Percentiles rank a stretch among this genome's conserved stretches.
Evolutionary conservation across 2,888 invertebrate genomes (phyloP).

Genomic region (Ferdinandea cuprea): DNA sequence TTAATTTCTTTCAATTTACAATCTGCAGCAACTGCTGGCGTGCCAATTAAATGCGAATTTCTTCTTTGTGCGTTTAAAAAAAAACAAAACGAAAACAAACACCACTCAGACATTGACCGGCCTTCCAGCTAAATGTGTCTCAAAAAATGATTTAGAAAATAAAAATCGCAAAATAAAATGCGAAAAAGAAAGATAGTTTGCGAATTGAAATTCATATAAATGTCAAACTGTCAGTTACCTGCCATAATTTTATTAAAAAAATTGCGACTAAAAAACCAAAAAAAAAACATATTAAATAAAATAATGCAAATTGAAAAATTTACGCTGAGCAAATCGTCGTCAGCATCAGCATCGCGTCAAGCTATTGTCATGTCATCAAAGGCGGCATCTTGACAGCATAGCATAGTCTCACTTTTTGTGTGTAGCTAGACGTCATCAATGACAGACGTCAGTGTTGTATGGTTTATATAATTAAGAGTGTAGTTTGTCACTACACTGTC

Average conservation of each 20-base stretch:
- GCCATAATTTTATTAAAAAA: conserved; percentile 58
- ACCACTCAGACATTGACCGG: conserved; percentile 55
- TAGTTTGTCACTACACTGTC: conserved; percentile 16
- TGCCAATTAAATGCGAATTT: conserved; percentile 48
- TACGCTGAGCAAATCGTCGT: conserved; percentile 30
- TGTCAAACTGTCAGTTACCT: conserved; percentile 70
- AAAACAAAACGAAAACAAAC: conserved; percentile 18
- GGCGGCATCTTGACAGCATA: conserved; percentile 63
- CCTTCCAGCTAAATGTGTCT: conserved; percentile 45
- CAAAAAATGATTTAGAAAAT: conserved; percentile 3
- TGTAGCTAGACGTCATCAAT: conserved; percentile 54
- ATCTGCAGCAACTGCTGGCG: conserved; percentile 17
- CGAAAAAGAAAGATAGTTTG: background rate
- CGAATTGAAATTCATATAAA: conserved; percentile 59
- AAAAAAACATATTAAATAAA: conserved; percentile 35
- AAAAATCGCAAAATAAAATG: background rate
- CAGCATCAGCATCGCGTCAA: conserved; percentile 34
- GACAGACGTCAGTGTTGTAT: conserved; percentile 38
- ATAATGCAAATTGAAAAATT: conserved; percentile 47
- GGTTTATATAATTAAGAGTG: conserved; percentile 49
- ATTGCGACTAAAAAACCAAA: conserved; percentile 12
- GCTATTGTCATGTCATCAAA: conserved; percentile 69
- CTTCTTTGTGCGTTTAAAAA: conserved; percentile 17
- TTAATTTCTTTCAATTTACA: conserved; percentile 49
- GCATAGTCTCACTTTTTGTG: conserved; percentile 34